Evolutionary conservation across 2,797 vertebrate genomes (phyloP).

Genomic region (Paramormyrops hopkinsi): DNA sequence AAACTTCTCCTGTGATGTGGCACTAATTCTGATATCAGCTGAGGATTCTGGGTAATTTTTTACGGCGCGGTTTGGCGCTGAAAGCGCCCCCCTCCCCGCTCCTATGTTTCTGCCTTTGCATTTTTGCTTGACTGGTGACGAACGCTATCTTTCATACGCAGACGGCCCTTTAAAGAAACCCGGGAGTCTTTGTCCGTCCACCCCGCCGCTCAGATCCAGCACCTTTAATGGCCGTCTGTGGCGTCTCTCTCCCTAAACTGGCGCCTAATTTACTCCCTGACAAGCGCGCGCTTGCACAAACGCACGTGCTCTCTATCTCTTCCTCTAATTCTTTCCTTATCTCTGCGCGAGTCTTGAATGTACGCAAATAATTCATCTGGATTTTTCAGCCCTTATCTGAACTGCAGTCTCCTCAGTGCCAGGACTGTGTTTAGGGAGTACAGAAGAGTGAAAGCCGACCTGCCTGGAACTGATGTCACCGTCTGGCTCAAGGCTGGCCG

Average conservation of each 20-base stretch:
- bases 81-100: background rate
- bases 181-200: conserved; percentile 19
- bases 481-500: background rate
- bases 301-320: background rate
- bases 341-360: background rate
- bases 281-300: background rate
- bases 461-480: background rate
- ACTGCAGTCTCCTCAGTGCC: background rate
- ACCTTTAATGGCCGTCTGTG: conserved; percentile 20
- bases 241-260: conserved; percentile 23
- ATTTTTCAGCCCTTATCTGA: conserved; percentile 8
- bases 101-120: background rate
- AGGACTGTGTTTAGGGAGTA: background rate
- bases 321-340: background rate
- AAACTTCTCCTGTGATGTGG: conserved; percentile 15
- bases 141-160: conserved; percentile 23
- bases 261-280: conserved; percentile 18
- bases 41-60: conserved; percentile 20
- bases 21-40: conserved; percentile 14
- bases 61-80: background rate
- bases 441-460: background rate
- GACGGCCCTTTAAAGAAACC: conserved; percentile 26
- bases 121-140: conserved; percentile 26
- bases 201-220: conserved; percentile 18
- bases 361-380: background rate